Evolutionary conservation across 2,797 vertebrate genomes (phyloP).

Genomic region (Crax fasciolata): DNA sequence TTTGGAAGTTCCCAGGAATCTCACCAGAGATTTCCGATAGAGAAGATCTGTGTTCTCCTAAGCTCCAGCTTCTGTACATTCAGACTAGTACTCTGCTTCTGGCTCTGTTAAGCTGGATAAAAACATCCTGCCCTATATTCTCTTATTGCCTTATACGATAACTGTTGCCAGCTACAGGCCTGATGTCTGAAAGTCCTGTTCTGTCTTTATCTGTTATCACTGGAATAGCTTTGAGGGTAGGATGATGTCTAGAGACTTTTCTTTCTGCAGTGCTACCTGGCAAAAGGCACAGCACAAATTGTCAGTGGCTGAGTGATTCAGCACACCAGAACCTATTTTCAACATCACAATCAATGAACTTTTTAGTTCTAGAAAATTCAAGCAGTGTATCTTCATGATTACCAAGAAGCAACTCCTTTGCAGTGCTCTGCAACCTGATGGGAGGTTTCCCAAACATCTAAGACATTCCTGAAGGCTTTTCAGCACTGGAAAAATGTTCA

Average conservation of each 20-base stretch:
- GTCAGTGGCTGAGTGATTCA: conserved; percentile 13
- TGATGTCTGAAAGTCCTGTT: conserved; percentile 56
- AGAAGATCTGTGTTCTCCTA: neutral
- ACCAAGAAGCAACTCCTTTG: neutral
- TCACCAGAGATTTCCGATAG: neutral
- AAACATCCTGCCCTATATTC: conserved; percentile 17
- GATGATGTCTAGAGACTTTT: conserved; percentile 32
- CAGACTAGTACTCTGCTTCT: conserved; percentile 11
- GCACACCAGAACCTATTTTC: neutral
- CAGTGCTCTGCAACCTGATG: neutral
- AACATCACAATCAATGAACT: neutral
- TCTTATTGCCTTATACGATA: conserved; percentile 6
- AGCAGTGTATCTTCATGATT: conserved; percentile 42
- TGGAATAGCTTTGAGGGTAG: conserved; percentile 40
- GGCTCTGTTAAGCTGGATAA: conserved; percentile 28
- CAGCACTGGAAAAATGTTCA: conserved; percentile 1
- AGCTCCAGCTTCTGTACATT: neutral
- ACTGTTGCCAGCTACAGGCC: conserved; percentile 27
- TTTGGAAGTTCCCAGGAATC: neutral
- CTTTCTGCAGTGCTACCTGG: conserved; percentile 19
- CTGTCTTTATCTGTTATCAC: conserved; percentile 45
- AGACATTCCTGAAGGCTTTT: conserved; percentile 41
- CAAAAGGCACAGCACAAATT: neutral
- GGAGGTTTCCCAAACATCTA: conserved; percentile 33
- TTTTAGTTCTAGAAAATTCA: conserved; percentile 20